Percentiles rank a stretch among this genome's conserved stretches.
Evolutionary conservation across 1,140 invertebrate species (phyloP).

Genomic region (Watersipora subatra): DNA sequence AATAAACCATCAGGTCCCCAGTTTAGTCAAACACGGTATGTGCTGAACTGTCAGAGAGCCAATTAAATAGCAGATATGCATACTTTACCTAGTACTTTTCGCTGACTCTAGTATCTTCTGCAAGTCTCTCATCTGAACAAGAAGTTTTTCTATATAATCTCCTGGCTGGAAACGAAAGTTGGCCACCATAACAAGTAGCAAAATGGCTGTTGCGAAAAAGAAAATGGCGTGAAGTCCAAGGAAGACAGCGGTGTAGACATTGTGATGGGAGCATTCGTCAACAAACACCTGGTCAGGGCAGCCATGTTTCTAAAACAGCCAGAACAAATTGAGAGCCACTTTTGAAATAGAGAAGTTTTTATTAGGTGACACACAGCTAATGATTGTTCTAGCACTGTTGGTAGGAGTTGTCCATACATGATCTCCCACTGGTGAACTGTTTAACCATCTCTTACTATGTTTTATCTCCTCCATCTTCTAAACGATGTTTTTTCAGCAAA

Average conservation of each 20-base stretch:
- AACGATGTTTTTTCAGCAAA: too few relatives aligned
- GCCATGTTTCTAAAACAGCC: constrained; percentile 20
- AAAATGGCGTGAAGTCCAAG: constrained; percentile 20
- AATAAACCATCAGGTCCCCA: too few relatives aligned
- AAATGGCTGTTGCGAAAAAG: constrained; percentile 16
- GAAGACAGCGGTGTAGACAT: constrained; percentile 24
- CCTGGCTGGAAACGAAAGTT: constrained; percentile 24
- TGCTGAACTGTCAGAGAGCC: too few relatives aligned
- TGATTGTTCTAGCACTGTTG: too few relatives aligned
- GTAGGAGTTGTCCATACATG: too few relatives aligned
- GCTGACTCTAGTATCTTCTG: constrained; percentile 27
- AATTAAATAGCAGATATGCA: too few relatives aligned
- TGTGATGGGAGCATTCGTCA: constrained; percentile 21
- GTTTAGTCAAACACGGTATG: too few relatives aligned
- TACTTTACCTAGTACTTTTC: constrained; percentile 20
- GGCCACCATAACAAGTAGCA: constrained; percentile 18
- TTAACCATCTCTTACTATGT: too few relatives aligned
- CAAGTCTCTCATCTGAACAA: constrained; percentile 30
- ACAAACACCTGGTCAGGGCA: constrained; percentile 22
- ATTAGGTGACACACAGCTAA: too few relatives aligned
- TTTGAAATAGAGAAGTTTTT: too few relatives aligned
- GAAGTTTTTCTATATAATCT: constrained; percentile 25
- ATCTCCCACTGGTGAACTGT: too few relatives aligned
- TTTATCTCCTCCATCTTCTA: too few relatives aligned
- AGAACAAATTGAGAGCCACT: not conserved